Base-by-base conservation (phyloP, 2,888 invertebrate genomes). In the Brachynemurus nebulosus region DNA sequence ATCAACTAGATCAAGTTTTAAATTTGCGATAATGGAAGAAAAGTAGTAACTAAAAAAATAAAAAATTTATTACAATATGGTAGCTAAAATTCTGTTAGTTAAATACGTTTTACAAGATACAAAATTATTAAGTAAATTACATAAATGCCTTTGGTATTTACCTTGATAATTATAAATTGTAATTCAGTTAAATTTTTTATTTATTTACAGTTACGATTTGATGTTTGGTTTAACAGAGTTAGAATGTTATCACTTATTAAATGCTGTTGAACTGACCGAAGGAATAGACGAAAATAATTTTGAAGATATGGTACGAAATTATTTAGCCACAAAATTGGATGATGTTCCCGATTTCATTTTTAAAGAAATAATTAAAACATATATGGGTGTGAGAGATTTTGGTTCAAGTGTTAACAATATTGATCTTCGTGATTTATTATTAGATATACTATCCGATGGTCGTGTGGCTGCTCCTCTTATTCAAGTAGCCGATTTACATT, bases 391-490 rank as follows among this genome's bases (percentile, higher is more conserved):
- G 5, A 20, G 38, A 38, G 27, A 71, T 52, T 70, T 78, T 57
- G 70, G 72, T 49, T 65, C 72, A 55, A 67, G 75, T 51, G 64
- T 72, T 68, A 63, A 65, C 37, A 64, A 70, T 40, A 66, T 77
- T 58, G 69, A 74, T 27, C 74, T 80, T 58, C 73, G 89, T 21
- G 86, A 91, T 61, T 74, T 80, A 42, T 78, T 93, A 4, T 70
- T 96, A 50, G 86, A 89, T 59, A 78, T 92, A 47, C 72, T 96
- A 48, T 89, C 91, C 43, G 93, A 95, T 64, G 88, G 89, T 6
- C 74, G 86, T 46, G 83, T 86, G 16, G 76, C 86, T 17, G 85
- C 90, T 1, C 93, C 92, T 0, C 66, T 86, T 51, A 69, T 88
- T 49, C 73, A 77, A 63, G 80, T 80, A 48, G 85, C 80, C 14